Evolutionary conservation across 1,140 invertebrate species (phyloP), one percentile per base, ranked within the genome.

Genomic region (Drosophila pectinifera): DNA sequence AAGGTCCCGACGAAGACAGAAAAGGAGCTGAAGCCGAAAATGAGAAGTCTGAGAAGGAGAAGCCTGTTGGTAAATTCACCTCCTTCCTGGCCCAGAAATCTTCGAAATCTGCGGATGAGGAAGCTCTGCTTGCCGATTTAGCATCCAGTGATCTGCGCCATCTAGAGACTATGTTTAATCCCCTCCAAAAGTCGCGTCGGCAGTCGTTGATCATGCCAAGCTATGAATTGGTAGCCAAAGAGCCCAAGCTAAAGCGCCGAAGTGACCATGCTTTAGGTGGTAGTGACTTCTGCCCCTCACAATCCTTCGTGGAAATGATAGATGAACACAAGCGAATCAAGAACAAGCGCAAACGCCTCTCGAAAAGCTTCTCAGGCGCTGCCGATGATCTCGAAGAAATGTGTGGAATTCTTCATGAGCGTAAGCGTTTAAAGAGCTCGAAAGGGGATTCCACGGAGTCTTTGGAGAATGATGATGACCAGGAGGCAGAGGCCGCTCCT

Each of bases 241-340:
- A 88, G 14, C 69, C 79, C 3, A 86, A 88, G n/a, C 7, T 83
- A 0, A 84, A 73, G 31, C 77, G 85, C 1, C 85, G 84, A 26
- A 91, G 89, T 36, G 78, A 82, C 14, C 65, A 65, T 5, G 65
- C 16, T 16, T 7, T 63, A 4, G 62, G 28, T 5, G 26, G 11
- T 38, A 65, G 49, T 14, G 83, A 84, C 24, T 83, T 91, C 3
- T 81, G 78, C 24, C 90, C 90, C 10, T 91, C 90, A 13, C 83
- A 90, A 42, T 91, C 90, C 0, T 85, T 91, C 41, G 78, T 90
- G 14, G 83, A 91, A 54, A 80, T 73, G 24, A 11, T 91, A 5
- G 73, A 39, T 42, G 77, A 90, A 10, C 58, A 56, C 0, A 64
- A 80, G 6, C 28, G 38, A 0, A 38, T 58, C 14, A 63, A 16